These are phyloP conservation scores for Centropus unirufus DNA, from an alignment of 2,113 vertebrate species.

Conservation along the genomic window DNA sequence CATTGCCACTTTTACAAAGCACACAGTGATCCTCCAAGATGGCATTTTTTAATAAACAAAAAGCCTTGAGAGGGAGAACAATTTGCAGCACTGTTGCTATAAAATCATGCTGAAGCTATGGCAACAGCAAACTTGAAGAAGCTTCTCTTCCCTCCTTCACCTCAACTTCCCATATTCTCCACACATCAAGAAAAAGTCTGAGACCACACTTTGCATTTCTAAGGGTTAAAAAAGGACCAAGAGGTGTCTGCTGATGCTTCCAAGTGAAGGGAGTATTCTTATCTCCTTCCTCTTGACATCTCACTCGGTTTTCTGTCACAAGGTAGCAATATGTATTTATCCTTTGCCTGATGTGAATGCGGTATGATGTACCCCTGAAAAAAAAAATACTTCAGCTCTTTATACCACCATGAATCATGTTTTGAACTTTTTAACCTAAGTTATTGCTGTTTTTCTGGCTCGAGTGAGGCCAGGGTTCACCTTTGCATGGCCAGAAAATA, in stretches of 20 bases:
- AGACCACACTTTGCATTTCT: neutral
- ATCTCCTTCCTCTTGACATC: neutral
- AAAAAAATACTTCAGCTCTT: neutral
- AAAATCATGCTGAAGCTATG: conserved; percentile 5
- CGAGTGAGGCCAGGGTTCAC: neutral
- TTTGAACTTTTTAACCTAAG: neutral
- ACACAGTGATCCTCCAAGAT: conserved; percentile 57
- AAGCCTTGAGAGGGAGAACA: conserved; percentile 46
- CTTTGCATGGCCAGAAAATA: neutral
- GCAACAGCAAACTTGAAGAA: neutral
- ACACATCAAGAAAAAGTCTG: neutral
- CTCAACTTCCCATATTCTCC: neutral
- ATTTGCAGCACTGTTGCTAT: conserved; percentile 9
- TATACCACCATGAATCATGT: neutral
- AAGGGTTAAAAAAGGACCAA: neutral
- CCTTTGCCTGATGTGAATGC: neutral
- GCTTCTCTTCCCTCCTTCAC: neutral
- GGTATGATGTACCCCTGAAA: neutral
- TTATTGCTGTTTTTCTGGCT: neutral
- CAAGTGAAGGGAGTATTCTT: neutral
- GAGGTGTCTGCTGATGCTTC: neutral
- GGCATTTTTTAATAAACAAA: conserved; percentile 55
- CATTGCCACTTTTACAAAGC: conserved; percentile 54
- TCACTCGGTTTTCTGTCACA: neutral
- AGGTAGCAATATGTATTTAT: neutral